Evolutionary conservation across 64 coral and sea anemone species (phyloP).

Genomic region (Pocillopora damicornis): DNA sequence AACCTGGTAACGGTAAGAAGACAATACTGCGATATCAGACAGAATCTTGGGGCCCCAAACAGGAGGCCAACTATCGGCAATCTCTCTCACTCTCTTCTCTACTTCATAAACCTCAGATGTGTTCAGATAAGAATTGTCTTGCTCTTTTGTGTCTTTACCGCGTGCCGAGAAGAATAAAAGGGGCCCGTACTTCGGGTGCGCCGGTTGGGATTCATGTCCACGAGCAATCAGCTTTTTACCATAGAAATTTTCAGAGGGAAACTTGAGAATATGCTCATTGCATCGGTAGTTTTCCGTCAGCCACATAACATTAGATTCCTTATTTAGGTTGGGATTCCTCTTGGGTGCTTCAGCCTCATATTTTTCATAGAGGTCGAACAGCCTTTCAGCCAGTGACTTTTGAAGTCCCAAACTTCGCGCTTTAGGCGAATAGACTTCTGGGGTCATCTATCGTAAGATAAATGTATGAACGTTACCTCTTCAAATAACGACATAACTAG

Average conservation of each 20-base stretch:
- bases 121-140: slow-evolving; percentile 48
- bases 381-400: slow-evolving; percentile 49
- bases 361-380: slow-evolving; percentile 37
- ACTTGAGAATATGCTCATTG: slow-evolving; percentile 59
- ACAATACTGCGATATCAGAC: slow-evolving; percentile 39
- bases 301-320: slow-evolving; percentile 26
- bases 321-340: neutral
- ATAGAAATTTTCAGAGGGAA: slow-evolving; percentile 70
- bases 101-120: slow-evolving; percentile 47
- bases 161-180: slow-evolving; percentile 43
- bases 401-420: slow-evolving; percentile 21
- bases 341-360: neutral
- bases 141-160: slow-evolving; percentile 44
- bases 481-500: too few relatives aligned
- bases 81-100: slow-evolving; percentile 40
- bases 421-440: slow-evolving; percentile 47
- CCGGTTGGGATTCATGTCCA: slow-evolving; percentile 28
- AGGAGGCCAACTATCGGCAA: slow-evolving; percentile 40
- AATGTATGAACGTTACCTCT: neutral
- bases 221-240: slow-evolving; percentile 49
- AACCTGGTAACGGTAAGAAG: slow-evolving; percentile 57
- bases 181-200: slow-evolving; percentile 47
- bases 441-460: slow-evolving; percentile 40
- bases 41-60: slow-evolving; percentile 38
- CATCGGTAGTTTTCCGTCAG: slow-evolving; percentile 84